phyloP scores from a whole-genome alignment of 2,797 vertebrate genomes.

The Leptodactylus fallax region DNA sequence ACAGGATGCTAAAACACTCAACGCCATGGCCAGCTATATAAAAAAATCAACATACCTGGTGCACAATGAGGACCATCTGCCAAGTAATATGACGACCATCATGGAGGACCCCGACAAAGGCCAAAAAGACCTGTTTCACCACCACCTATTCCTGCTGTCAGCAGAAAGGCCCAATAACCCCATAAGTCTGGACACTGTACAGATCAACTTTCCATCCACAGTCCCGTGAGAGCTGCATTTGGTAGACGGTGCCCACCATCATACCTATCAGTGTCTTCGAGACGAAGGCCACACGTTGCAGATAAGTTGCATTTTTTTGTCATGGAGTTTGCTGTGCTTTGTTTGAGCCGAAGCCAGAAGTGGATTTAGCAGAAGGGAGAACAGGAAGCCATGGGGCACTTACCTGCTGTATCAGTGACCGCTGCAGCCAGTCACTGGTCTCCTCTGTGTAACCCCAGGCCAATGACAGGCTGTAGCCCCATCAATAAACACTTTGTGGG shows the following conservation, averaged over 20 bases:
- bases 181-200: constrained; percentile 85
- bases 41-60: background rate
- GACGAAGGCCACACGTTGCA: too few species aligned
- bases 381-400: too few species aligned
- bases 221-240: background rate
- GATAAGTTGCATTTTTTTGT: too few species aligned
- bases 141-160: constrained; percentile 62
- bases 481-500: too few species aligned
- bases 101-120: constrained; percentile 56
- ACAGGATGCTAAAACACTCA: background rate
- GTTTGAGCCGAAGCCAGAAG: too few species aligned
- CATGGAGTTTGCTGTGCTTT: too few species aligned
- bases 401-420: too few species aligned
- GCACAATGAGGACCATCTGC: constrained; percentile 53
- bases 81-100: constrained; percentile 9
- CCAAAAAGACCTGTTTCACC: constrained; percentile 66
- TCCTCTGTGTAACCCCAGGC: too few species aligned
- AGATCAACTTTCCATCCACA: constrained; percentile 71
- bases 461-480: too few species aligned
- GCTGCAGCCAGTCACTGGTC: too few species aligned
- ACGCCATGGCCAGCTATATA: background rate
- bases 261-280: background rate
- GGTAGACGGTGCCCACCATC: background rate
- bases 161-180: constrained; percentile 69
- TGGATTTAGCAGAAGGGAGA: too few species aligned